Base-by-base conservation (phyloP, 2,888 invertebrate genomes). In the Watsonalla cultraria region DNA sequence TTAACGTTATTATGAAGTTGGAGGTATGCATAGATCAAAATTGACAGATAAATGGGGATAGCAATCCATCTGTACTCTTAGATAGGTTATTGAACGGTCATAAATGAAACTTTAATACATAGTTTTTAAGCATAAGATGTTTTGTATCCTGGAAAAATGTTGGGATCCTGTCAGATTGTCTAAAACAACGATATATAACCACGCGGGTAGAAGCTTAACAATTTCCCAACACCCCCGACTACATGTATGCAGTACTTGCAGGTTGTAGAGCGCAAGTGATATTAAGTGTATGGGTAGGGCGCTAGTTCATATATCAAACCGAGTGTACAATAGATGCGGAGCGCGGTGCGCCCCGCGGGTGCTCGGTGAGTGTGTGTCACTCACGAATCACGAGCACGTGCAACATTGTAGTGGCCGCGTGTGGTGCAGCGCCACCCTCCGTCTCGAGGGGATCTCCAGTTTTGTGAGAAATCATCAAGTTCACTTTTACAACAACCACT, bases 341-440 rank as follows among this genome's bases (percentile, higher is more conserved):
- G 78, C 74, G 64, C 66, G 72, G 60, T 67, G 67, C 65, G 66
- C 64, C 75, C 69, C 66, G 63, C 67, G 59, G 70, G 70, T 67
- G 57, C 59, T 61, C 62, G 76, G 74, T 73, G 80, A 80, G 80
- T 72, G 71, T 76, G 74, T 74, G 80, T 80, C 80, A 79, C 80
- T 83, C 74, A 72, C 79, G 79, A 77, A 83, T 82, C 78, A 80
- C 66, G 58, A 80, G 74, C 68, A 68, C 66, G 65, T 64, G 65
- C 66, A 69, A 67, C 42, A 42, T 42, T 53, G 47, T 42, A 24
- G 15, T 14, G 53, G 15, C 42, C 42, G 11, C 34, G 14, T 14
- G 35, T 42, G 11, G 42, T 9, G 42, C 9, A 64, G 62, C 62
- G 57, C 64, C 60, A 58, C 51, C 51, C 51, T 58, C 60, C 61